Evolutionary conservation across 2,113 vertebrate genomes (phyloP).

Genomic region (Pollachius pollachius): DNA sequence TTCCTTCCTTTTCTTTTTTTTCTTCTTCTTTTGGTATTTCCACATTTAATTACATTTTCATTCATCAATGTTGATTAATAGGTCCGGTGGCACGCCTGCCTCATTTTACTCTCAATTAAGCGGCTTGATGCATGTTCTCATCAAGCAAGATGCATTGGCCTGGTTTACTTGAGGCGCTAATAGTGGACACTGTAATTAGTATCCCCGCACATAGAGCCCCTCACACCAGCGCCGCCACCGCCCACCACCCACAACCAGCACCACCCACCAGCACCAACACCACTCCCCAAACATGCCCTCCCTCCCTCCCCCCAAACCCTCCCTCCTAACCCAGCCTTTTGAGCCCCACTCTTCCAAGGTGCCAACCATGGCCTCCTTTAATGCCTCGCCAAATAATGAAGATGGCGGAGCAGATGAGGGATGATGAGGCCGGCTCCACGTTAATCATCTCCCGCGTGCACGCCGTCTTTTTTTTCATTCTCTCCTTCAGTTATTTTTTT

Average conservation of each 20-base stretch:
- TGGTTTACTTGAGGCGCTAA: conserved; percentile 78
- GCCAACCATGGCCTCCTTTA: conserved; percentile 72
- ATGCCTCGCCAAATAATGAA: conserved; percentile 71
- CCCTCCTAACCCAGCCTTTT: neutral
- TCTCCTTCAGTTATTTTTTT: conserved; percentile 35
- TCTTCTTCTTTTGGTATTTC: conserved; percentile 66
- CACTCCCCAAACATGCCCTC: neutral
- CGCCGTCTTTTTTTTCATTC: neutral
- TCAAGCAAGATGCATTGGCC: conserved; percentile 75
- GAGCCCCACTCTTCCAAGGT: conserved; percentile 65
- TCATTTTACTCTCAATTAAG: conserved; percentile 80
- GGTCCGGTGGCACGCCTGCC: conserved; percentile 76
- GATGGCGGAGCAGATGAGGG: conserved; percentile 70
- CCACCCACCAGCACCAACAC: neutral
- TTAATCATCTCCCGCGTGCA: conserved; percentile 60
- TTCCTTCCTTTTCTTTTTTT: conserved; percentile 30
- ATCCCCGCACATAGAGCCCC: conserved; percentile 69
- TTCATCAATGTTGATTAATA: conserved; percentile 80
- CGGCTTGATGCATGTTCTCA: conserved; percentile 77
- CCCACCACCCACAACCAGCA: neutral
- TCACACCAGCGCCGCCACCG: neutral
- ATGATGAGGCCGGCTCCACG: conserved; percentile 54
- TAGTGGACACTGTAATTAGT: conserved; percentile 79
- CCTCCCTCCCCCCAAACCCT: too few species aligned
- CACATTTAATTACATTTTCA: conserved; percentile 78